phyloP scores from a whole-genome alignment of 2,888 invertebrate genomes.

The Parnassius glacialis region DNA sequence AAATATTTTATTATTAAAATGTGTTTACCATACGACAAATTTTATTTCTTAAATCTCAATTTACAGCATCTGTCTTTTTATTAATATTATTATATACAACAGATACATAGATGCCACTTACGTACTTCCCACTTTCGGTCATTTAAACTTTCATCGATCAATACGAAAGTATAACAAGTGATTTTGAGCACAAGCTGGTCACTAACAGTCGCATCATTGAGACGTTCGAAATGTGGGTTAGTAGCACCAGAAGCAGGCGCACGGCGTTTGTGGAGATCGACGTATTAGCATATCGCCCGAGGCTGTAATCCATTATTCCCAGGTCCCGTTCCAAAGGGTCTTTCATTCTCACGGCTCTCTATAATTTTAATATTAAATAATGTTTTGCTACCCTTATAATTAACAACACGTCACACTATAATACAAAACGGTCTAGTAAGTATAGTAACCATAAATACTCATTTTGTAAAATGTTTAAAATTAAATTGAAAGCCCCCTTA shows the following conservation, averaged over 20 bases:
- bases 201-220: slow-evolving; percentile 70
- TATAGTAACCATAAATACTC: not conserved
- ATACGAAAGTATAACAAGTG: slow-evolving; percentile 76
- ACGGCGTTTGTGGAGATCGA: slow-evolving; percentile 49
- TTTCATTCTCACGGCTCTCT: slow-evolving; percentile 58
- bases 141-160: slow-evolving; percentile 68
- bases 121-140: slow-evolving; percentile 30
- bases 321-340: slow-evolving; percentile 64
- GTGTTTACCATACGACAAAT: no score
- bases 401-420: no score
- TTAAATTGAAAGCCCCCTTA: no score
- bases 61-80: no score
- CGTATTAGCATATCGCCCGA: slow-evolving; percentile 71
- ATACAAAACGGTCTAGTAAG: no score
- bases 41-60: no score
- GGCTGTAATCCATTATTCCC: slow-evolving; percentile 69
- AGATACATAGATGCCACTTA: not conserved
- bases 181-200: slow-evolving; percentile 69
- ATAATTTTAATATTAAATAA: slow-evolving; percentile 24
- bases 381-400: no score
- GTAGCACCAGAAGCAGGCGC: slow-evolving; percentile 55
- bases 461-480: not conserved
- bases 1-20: no score
- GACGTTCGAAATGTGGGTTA: slow-evolving; percentile 71
- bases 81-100: not conserved